phyloP scores from a whole-genome alignment of 2,113 vertebrate species.

The Ctenomys sociabilis region DNA sequence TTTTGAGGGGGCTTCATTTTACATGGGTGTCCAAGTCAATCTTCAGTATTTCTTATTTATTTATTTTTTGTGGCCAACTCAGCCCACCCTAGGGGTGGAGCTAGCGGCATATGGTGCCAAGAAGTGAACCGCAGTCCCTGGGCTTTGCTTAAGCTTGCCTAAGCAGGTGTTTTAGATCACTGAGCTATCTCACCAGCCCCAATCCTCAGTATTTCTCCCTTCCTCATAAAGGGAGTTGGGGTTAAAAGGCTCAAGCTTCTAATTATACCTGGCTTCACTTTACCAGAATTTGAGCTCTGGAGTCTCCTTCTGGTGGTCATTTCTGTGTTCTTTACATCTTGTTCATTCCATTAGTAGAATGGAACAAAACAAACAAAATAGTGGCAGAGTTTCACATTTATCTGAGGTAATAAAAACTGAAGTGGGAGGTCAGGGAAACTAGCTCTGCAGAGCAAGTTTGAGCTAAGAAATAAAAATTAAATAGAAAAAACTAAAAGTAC shows the following conservation, averaged over 20 bases:
- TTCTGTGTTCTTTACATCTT: background rate
- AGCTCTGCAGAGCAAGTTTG: background rate
- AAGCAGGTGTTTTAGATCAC: no score
- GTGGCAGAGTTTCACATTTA: background rate
- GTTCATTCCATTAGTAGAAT: background rate
- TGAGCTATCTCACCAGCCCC: no score
- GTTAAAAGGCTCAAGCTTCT: background rate
- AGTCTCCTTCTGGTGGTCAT: background rate
- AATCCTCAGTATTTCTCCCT: background rate
- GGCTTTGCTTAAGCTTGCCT: no score
- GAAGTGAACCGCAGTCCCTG: no score
- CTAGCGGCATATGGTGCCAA: no score
- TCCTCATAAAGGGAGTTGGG: background rate
- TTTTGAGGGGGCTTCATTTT: background rate
- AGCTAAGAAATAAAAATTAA: background rate
- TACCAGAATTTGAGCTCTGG: background rate
- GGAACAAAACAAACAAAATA: background rate
- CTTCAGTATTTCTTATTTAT: background rate
- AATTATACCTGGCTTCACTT: background rate
- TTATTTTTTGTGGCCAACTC: no score
- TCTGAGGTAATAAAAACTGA: background rate
- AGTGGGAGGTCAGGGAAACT: background rate
- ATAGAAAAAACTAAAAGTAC: background rate
- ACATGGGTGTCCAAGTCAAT: background rate
- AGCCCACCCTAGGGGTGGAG: no score